Evolutionary conservation across 2,113 vertebrate genomes (phyloP).

Genomic region (Beaufortia kweichowensis): DNA sequence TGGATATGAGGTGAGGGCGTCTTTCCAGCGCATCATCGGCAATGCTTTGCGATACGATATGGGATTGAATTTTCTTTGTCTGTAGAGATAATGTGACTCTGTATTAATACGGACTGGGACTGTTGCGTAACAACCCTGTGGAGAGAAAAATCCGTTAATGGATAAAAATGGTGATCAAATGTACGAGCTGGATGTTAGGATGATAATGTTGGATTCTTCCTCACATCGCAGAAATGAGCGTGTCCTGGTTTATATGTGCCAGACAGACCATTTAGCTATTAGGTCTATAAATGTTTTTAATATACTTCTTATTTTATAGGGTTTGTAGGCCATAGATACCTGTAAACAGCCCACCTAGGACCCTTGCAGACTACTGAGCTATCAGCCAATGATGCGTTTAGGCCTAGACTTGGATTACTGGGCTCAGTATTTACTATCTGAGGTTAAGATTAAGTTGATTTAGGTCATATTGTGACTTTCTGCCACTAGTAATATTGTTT

Average conservation of each 20-base stretch:
- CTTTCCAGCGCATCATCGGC: conserved; percentile 8
- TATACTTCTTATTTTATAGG: neutral
- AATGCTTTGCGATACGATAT: conserved; percentile 32
- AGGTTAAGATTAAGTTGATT: neutral
- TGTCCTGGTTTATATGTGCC: conserved; percentile 4
- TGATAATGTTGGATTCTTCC: neutral
- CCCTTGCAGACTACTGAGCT: neutral
- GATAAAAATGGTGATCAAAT: neutral
- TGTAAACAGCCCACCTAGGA: neutral
- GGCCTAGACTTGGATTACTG: neutral
- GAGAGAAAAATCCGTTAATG: neutral
- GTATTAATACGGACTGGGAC: conserved; percentile 36
- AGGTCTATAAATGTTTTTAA: conserved; percentile 7
- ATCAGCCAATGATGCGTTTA: conserved; percentile 1
- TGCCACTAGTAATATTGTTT: neutral
- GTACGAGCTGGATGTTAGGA: neutral
- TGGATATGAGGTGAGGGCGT: conserved; percentile 27
- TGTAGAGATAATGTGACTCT: conserved; percentile 38
- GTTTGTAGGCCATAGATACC: conserved; percentile 10
- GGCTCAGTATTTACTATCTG: neutral
- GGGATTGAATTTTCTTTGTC: conserved; percentile 48
- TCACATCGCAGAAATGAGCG: neutral
- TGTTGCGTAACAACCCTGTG: conserved; percentile 30
- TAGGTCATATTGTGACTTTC: neutral
- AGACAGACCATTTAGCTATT: conserved; percentile 1